Evolutionary conservation across 2,888 invertebrate genomes (phyloP).

Genomic region (Acholoe squamosa): DNA sequence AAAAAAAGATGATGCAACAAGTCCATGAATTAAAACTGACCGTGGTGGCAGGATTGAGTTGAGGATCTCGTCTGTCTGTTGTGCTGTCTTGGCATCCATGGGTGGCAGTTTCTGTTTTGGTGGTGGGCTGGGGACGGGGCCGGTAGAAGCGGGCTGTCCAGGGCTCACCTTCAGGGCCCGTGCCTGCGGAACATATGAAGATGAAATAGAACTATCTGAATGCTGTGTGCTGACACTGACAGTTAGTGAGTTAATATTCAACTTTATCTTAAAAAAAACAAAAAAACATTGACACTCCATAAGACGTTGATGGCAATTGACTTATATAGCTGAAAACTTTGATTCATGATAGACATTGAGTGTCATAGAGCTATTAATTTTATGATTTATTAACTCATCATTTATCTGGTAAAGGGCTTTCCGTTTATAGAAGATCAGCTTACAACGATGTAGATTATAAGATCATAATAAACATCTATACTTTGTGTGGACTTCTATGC

Average conservation of each 20-base stretch:
- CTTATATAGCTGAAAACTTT: too few species aligned
- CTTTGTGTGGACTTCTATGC: too few species aligned
- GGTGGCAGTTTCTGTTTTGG: constrained; percentile 79
- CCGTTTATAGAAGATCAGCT: too few species aligned
- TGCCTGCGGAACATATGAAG: constrained; percentile 73
- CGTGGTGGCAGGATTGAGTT: constrained; percentile 96
- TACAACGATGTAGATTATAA: too few species aligned
- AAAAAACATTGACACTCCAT: background rate
- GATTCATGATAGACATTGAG: background rate
- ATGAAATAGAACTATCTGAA: background rate
- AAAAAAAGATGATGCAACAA: too few species aligned
- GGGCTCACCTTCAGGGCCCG: constrained; percentile 80
- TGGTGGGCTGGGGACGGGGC: constrained; percentile 80
- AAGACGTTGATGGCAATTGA: background rate
- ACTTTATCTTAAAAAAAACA: background rate
- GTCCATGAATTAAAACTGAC: too few species aligned
- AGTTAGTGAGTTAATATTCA: background rate
- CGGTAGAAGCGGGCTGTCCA: constrained; percentile 75
- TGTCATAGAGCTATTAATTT: background rate
- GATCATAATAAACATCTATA: too few species aligned
- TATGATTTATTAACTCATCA: too few species aligned
- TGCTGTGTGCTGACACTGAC: background rate
- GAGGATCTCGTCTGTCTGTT: constrained; percentile 94
- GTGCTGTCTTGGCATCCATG: constrained; percentile 81
- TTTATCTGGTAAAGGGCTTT: too few species aligned